phyloP scores from a whole-genome alignment of 2,888 invertebrate genomes.

The Zygaena filipendulae region DNA sequence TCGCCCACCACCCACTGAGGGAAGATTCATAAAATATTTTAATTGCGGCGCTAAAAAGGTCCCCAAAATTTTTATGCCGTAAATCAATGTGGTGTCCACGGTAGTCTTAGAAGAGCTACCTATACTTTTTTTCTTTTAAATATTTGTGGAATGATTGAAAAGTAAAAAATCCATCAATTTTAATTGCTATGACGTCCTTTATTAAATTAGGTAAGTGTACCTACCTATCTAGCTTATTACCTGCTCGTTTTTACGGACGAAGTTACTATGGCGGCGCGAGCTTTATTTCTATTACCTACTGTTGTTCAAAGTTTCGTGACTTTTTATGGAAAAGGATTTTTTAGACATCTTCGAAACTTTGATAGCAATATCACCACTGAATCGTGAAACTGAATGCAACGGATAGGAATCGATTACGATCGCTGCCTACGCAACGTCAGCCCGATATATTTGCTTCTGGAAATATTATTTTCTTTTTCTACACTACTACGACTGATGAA shows the following conservation, averaged over 20 bases:
- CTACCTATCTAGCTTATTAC: too few species aligned
- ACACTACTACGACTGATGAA: slow-evolving; percentile 43
- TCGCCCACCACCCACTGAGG: slow-evolving; percentile 65
- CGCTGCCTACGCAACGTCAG: slow-evolving; percentile 54
- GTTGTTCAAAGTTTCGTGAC: too few species aligned
- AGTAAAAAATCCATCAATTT: slow-evolving; percentile 21
- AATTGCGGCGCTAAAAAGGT: slow-evolving; percentile 61
- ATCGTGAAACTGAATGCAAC: slow-evolving; percentile 42
- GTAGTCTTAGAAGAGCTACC: slow-evolving; percentile 36
- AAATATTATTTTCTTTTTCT: too few species aligned
- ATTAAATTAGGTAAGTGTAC: too few species aligned
- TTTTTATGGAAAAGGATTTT: too few species aligned
- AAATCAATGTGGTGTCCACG: slow-evolving; percentile 57
- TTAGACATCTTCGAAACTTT: too few species aligned
- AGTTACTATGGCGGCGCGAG: too few species aligned
- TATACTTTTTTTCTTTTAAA: slow-evolving; percentile 18
- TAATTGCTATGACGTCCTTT: too few species aligned
- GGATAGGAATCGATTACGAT: slow-evolving; percentile 47
- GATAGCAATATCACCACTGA: slow-evolving; percentile 23
- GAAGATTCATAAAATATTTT: slow-evolving; percentile 60
- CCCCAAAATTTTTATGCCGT: slow-evolving; percentile 52
- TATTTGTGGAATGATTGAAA: slow-evolving; percentile 17
- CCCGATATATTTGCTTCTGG: slow-evolving; percentile 37
- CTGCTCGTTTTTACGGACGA: too few species aligned
- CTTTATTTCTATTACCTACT: too few species aligned